A percentile compares a stretch with the other conserved stretches of the same genome.
phyloP scores from a whole-genome alignment of 2,888 invertebrate species.

The Apotomis capreana region DNA sequence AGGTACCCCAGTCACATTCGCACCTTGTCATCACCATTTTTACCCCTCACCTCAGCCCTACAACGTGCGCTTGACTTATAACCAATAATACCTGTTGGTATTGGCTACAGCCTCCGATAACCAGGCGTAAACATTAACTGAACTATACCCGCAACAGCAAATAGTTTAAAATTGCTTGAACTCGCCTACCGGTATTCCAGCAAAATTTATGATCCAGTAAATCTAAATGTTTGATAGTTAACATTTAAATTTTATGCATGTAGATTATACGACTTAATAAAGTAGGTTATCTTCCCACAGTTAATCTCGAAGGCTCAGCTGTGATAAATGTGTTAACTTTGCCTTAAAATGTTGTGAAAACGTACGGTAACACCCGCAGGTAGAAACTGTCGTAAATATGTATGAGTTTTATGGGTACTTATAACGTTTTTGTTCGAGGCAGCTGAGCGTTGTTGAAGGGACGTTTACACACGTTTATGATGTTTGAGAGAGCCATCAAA shows the following conservation, averaged over 20 bases:
- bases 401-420: neutral
- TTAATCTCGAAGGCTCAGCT: conserved; percentile 31
- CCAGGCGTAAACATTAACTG: neutral
- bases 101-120: neutral
- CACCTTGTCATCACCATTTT: too few relatives aligned
- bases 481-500: conserved; percentile 7
- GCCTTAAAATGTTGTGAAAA: conserved; percentile 26
- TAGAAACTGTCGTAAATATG: neutral
- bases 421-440: neutral
- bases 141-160: neutral
- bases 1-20: too few relatives aligned
- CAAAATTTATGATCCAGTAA: conserved; percentile 25
- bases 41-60: too few relatives aligned
- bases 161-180: conserved; percentile 16
- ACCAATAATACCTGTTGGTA: too few relatives aligned
- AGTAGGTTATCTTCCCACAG: conserved; percentile 33
- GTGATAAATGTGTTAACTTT: conserved; percentile 35
- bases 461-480: conserved; percentile 19
- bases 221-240: conserved; percentile 34
- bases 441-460: neutral
- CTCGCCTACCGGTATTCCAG: conserved; percentile 5
- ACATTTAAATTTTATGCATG: conserved; percentile 40
- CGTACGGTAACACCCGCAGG: neutral
- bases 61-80: too few relatives aligned
- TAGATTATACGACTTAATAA: conserved; percentile 37